Conservation (phyloP, 1,140 invertebrate species). For the Propsilocerus akamusi region DNA sequence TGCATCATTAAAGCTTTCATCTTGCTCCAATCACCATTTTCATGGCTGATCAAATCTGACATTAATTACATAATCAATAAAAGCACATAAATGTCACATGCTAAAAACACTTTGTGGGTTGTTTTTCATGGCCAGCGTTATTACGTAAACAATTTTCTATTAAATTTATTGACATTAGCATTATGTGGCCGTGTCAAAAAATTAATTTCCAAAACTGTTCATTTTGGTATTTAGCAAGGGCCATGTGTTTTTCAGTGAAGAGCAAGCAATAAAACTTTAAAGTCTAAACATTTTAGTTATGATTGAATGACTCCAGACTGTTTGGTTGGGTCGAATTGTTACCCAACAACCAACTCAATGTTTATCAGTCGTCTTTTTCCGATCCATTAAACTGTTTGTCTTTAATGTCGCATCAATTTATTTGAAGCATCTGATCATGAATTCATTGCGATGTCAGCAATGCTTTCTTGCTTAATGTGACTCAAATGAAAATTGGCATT, state of each 20-base stretch:
- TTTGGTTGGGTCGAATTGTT: background rate
- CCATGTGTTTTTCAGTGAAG: too few species aligned
- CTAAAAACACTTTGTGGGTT: too few species aligned
- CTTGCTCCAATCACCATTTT: background rate
- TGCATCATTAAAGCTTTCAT: background rate
- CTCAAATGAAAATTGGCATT: background rate
- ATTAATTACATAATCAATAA: too few species aligned
- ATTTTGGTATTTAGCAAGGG: too few species aligned
- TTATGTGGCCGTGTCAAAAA: too few species aligned
- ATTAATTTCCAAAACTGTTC: too few species aligned
- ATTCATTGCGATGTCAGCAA: background rate
- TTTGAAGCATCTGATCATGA: background rate
- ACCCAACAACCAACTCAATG: background rate
- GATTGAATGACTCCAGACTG: background rate
- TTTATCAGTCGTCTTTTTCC: background rate
- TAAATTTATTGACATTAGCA: too few species aligned
- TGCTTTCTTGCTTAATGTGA: background rate
- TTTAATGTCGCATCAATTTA: background rate
- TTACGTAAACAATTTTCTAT: too few species aligned
- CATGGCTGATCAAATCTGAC: too few species aligned
- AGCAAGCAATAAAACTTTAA: too few species aligned
- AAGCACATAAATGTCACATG: too few species aligned
- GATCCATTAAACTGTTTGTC: background rate
- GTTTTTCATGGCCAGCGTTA: too few species aligned
- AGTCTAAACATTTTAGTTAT: background rate